Evolutionary conservation across 2,113 vertebrate species (phyloP).

Genomic region (Morphnarchus princeps): DNA sequence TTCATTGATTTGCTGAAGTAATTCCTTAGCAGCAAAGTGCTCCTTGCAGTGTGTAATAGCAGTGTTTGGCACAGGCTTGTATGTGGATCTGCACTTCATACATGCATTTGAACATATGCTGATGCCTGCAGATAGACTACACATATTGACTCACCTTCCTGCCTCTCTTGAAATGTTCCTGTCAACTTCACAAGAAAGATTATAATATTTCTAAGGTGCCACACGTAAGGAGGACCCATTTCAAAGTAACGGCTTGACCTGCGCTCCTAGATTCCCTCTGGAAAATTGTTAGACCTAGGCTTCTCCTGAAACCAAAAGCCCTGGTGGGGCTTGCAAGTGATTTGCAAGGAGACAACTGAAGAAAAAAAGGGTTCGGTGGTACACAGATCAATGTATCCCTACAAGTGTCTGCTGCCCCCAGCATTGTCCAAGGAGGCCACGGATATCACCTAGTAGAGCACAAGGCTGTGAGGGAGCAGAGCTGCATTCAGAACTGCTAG

Average conservation of each 20-base stretch:
- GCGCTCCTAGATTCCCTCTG: not conserved
- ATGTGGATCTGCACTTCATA: not conserved
- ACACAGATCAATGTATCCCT: not conserved
- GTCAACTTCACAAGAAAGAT: not conserved
- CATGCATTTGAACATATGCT: not conserved
- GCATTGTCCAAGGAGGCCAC: not conserved
- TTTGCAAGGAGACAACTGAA: not conserved
- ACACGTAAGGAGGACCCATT: not conserved
- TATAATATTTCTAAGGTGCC: not conserved
- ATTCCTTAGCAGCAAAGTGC: not conserved
- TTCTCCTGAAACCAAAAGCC: not conserved
- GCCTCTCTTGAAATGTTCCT: not conserved
- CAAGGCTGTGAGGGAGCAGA: not conserved
- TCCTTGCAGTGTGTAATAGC: not conserved
- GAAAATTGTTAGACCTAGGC: not conserved
- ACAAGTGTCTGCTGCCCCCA: not conserved
- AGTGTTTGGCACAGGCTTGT: not conserved
- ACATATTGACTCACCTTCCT: not conserved
- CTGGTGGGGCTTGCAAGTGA: not conserved
- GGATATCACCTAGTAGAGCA: not conserved
- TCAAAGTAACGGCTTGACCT: not conserved
- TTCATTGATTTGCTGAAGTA: not conserved
- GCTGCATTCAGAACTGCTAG: not conserved
- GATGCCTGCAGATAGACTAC: not conserved
- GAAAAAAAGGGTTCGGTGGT: not conserved